Conservation (phyloP, 1,140 invertebrate genomes). For the Papilio aristodemus region DNA sequence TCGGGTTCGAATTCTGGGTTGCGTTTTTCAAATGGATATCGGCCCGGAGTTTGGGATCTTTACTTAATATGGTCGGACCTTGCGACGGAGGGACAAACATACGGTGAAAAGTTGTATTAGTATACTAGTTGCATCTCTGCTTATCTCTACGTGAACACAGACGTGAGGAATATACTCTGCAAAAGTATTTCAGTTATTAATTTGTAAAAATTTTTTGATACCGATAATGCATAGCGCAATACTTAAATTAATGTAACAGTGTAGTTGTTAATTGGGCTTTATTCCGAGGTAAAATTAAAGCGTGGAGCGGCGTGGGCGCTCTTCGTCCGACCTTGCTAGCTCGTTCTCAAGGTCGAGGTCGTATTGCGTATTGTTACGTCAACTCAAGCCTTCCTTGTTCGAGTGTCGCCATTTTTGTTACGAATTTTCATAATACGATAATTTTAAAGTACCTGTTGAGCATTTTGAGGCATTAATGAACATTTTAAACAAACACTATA, state of each 20-base stretch:
- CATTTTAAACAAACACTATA: background rate
- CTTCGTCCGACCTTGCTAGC: constrained; percentile 28
- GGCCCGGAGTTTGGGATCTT: too few relatives aligned
- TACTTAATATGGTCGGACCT: too few relatives aligned
- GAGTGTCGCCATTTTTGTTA: constrained; percentile 22
- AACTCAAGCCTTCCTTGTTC: constrained; percentile 30
- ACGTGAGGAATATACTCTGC: too few relatives aligned
- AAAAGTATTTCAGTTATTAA: too few relatives aligned
- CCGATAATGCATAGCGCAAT: background rate
- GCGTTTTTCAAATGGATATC: too few relatives aligned
- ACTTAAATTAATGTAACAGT: background rate
- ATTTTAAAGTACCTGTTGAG: background rate
- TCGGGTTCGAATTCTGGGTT: too few relatives aligned
- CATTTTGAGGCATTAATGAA: background rate
- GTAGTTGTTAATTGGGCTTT: constrained; percentile 4
- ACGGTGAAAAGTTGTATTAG: too few relatives aligned
- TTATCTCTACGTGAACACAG: too few relatives aligned
- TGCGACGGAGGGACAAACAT: too few relatives aligned
- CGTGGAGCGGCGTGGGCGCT: constrained; percentile 17
- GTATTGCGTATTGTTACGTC: constrained; percentile 36
- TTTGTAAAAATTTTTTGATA: background rate
- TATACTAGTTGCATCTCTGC: too few relatives aligned
- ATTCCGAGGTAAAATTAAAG: background rate
- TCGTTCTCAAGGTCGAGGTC: constrained; percentile 30
- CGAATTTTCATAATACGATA: background rate